Base-by-base conservation (phyloP, 2,113 vertebrate genomes). In the Mus spicilegus region DNA sequence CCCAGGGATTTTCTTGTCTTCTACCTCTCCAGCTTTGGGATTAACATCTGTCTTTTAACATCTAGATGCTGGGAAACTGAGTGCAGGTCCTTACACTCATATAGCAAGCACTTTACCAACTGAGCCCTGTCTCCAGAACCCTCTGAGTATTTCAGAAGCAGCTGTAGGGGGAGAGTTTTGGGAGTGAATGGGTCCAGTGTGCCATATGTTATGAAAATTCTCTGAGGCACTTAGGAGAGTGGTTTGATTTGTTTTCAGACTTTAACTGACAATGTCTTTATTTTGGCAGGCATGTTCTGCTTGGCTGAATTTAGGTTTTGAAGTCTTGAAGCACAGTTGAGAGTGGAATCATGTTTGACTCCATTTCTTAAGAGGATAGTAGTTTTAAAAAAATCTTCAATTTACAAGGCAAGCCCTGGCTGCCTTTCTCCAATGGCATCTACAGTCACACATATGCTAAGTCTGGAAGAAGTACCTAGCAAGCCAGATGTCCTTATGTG, bases 291-390 rank as follows among this genome's bases (percentile, higher is more conserved):
- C 1, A 2, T 30, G 94, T 97, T 95, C 84, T 95, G 63, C 72
- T 51, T 61, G 54, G 14, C 20, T 96, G 67, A 72, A 87, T n/a
- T 87, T 93, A 12, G 33, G 12, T 42, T 86, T 86, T 24, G 19
- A 96, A 96, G 80, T 77, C 51, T 95, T 96, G 65, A 75, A 72
- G 4, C 78, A 65, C 73, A 42, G 28, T n/a, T 49, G 67, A 77
- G 70, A 58, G 39, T 89, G 20, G 49, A 33, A 80, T 93, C 63
- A 7, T n/a, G 39, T 82, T 69, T 89, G 94, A 42, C 42, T 84
- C 54, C 39, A 42, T 77, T 86, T 39, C 36, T 28, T 96, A 97
- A 78, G 86, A 84, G 84, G 88, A 80, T 58, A 28, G 30, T 65
- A 67, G 72, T 46, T 95, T 86, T 86, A 17, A 58, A 75, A 42